A percentile compares a stretch with the other conserved stretches of the same genome.
These are phyloP conservation scores for Lasioglossum oenotherae DNA, from an alignment of 2,888 invertebrate genomes.

Conservation along the genomic window DNA sequence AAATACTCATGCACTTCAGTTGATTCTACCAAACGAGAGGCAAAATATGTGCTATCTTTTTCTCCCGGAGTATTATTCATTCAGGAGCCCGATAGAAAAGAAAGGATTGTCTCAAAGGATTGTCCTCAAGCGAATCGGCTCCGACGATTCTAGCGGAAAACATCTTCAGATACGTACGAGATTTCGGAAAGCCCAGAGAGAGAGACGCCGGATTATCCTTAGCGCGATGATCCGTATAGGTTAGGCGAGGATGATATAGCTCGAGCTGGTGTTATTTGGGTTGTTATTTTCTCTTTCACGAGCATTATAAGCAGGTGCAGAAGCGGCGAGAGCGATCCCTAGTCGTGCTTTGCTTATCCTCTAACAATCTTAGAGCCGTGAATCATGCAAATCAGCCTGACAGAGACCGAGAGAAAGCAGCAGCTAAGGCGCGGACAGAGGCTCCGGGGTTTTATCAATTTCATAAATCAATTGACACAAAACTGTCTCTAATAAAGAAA, in stretches of 20 bases:
- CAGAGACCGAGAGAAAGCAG: slow-evolving; percentile 32
- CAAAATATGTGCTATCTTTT: too few species aligned
- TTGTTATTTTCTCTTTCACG: slow-evolving; percentile 50
- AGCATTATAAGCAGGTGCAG: slow-evolving; percentile 59
- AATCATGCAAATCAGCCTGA: slow-evolving; percentile 49
- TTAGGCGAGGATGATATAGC: slow-evolving; percentile 58
- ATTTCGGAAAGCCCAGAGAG: slow-evolving; percentile 53
- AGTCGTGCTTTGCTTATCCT: too few species aligned
- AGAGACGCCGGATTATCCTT: slow-evolving; percentile 58
- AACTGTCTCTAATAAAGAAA: too few species aligned
- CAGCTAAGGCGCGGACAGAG: slow-evolving; percentile 35
- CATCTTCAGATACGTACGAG: slow-evolving; percentile 63
- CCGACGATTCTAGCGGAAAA: slow-evolving; percentile 52
- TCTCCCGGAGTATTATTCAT: too few species aligned
- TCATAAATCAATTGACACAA: too few species aligned
- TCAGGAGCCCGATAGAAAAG: too few species aligned
- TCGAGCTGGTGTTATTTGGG: neutral
- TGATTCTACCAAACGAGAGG: too few species aligned
- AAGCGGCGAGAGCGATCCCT: slow-evolving; percentile 18
- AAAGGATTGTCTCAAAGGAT: slow-evolving; percentile 3
- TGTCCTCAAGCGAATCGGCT: slow-evolving; percentile 11
- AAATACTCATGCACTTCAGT: too few species aligned
- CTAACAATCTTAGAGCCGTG: slow-evolving; percentile 34
- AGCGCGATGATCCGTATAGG: slow-evolving; percentile 61
- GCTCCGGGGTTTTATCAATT: neutral